These are phyloP conservation scores for Seira musarum DNA, from an alignment of 2,888 invertebrate genomes.

Conservation along the genomic window DNA sequence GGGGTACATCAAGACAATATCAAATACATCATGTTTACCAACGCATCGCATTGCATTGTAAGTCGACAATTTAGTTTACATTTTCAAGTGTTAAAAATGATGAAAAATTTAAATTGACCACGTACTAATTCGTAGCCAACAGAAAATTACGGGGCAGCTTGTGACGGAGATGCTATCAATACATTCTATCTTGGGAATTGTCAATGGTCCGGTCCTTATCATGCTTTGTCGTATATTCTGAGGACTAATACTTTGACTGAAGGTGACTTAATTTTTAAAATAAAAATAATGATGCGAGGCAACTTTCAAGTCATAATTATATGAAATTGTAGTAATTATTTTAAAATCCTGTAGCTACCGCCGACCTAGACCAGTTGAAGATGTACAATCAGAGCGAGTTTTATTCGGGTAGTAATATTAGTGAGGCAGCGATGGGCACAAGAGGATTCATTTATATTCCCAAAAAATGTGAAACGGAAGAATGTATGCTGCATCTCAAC, in stretches of 20 bases:
- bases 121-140: slow-evolving; percentile 63
- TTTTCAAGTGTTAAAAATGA: no score
- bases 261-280: no score
- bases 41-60: slow-evolving; percentile 65
- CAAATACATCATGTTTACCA: slow-evolving; percentile 33
- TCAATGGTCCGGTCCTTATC: slow-evolving; percentile 60
- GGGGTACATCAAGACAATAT: slow-evolving; percentile 41
- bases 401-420: slow-evolving; percentile 54
- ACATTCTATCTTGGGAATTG: slow-evolving; percentile 65
- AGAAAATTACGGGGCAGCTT: slow-evolving; percentile 57
- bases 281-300: no score
- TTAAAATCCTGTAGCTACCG: slow-evolving; percentile 7
- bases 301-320: no score
- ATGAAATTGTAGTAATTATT: no score
- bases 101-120: no score
- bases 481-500: slow-evolving; percentile 64
- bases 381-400: slow-evolving; percentile 65
- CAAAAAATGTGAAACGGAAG: slow-evolving; percentile 37
- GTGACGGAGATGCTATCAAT: slow-evolving; percentile 58
- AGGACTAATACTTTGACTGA: slow-evolving; percentile 24
- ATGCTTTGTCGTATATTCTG: slow-evolving; percentile 57
- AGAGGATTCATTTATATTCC: slow-evolving; percentile 65
- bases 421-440: slow-evolving; percentile 62
- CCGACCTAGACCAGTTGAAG: slow-evolving; percentile 41
- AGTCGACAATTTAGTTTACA: slow-evolving; percentile 17